These are phyloP conservation scores for Hybognathus amarus DNA, from an alignment of 2,797 vertebrate species.

Conservation along the genomic window DNA sequence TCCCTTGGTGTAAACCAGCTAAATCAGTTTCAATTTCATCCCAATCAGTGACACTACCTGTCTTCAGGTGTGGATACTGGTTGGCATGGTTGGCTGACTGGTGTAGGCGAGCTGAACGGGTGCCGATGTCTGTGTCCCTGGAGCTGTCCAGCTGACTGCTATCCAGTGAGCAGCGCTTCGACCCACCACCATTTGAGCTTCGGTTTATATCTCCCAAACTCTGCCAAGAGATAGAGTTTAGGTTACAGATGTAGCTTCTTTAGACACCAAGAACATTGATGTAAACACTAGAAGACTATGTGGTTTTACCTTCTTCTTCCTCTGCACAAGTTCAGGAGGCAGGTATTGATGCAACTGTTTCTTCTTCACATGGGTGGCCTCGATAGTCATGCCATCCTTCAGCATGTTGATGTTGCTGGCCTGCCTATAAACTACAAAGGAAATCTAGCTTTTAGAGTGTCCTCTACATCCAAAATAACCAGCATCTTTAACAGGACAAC, in stretches of 20 bases:
- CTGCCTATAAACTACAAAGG: constrained; percentile 89
- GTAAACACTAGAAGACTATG: neutral
- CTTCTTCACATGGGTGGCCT: constrained; percentile 94
- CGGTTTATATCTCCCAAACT: constrained; percentile 85
- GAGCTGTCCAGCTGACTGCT: constrained; percentile 84
- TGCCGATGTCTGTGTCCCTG: constrained; percentile 83
- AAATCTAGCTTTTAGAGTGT: neutral
- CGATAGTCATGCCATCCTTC: constrained; percentile 96
- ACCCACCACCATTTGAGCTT: constrained; percentile 79
- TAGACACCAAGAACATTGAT: neutral
- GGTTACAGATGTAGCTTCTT: neutral
- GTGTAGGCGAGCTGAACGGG: constrained; percentile 79
- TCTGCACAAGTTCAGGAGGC: constrained; percentile 90
- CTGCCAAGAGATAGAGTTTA: constrained; percentile 64
- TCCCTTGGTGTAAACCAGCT: neutral
- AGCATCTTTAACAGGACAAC: neutral
- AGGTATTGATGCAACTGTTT: constrained; percentile 95
- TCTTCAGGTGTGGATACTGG: constrained; percentile 74
- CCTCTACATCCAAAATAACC: neutral
- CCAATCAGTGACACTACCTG: constrained; percentile 62
- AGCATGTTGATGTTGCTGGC: constrained; percentile 94
- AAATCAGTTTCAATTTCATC: neutral
- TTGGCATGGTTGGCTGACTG: constrained; percentile 74
- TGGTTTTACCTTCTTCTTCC: constrained; percentile 88
- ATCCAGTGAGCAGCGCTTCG: constrained; percentile 86